Base-by-base conservation (phyloP, 2,888 invertebrate genomes). In the Cerastoderma edule region DNA sequence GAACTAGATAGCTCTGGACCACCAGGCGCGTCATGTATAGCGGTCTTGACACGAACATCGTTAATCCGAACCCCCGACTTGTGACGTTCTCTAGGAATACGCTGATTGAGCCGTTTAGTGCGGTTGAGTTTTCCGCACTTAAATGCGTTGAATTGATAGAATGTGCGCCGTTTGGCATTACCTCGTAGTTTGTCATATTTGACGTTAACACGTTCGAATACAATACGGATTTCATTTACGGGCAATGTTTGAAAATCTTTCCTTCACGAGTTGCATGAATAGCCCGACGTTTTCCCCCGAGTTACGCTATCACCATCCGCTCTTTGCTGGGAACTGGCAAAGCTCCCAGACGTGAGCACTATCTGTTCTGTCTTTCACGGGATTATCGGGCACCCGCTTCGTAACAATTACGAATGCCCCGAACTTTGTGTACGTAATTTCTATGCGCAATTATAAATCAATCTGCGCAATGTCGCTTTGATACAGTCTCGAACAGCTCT, bases 1-100 rank as follows among this genome's bases (percentile, higher is more conserved):
- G 92, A 5, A 87, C 85, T 19, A 92, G 72, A 32, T 90, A 86
- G 28, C 74, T 80, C 71, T 88, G 86, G 2, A 89, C 88, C 16
- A 90, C 72, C n/a, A 90, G 83, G 19, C 90, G 75, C 0, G 88
- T 87, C 27, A 85, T 48, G 28, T 75, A 57, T 5, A 85, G 65
- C 22, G 73, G 54, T 16, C 39, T 39, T 39, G 77, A 77, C 27
- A 71, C 66, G 24, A 70, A 33, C 8, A 75, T 56, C 0, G 69
- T 69, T 1, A 74, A n/a, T 8, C 32, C 39, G 6, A 30, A 54
- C 5, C 35, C 30, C 16, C n/a, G 22, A 24, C 13, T 22, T 2
- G 72, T 60, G 3, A 19, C 46, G 32, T 72, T 72, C 0, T 32
- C 30, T 33, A 32, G 22, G 1, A 56, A 32, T 24, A 5, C 3